Conservation (phyloP, 2,888 invertebrate species). For the Netelia virgata region DNA sequence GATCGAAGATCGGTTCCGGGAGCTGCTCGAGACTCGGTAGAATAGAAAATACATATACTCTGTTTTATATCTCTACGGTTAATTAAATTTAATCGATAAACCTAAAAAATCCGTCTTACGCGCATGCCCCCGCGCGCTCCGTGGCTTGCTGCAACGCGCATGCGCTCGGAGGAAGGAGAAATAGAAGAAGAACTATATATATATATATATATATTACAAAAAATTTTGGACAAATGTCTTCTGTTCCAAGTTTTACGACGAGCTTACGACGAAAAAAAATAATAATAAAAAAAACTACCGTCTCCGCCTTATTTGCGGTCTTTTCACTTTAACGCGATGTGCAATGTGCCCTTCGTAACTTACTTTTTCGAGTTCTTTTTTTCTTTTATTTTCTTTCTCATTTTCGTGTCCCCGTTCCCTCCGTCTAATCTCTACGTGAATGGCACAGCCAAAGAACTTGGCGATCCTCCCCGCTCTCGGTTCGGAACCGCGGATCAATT, state of each 20-base stretch:
- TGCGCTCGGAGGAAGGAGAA: constrained; percentile 30
- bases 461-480: constrained; percentile 72
- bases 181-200: constrained; percentile 59
- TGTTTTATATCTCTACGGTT: constrained; percentile 57
- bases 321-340: not conserved
- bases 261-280: constrained; percentile 48
- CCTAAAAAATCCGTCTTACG: constrained; percentile 60
- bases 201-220: constrained; percentile 72
- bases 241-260: constrained; percentile 53
- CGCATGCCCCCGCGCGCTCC: constrained; percentile 44
- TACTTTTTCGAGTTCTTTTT: constrained; percentile 37
- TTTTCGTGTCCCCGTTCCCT: not conserved
- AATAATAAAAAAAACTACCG: constrained; percentile 1
- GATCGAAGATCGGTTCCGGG: constrained; percentile 43
- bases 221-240: constrained; percentile 61
- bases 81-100: constrained; percentile 56
- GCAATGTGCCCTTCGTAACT: too few species aligned
- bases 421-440: constrained; percentile 78
- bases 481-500: constrained; percentile 13
- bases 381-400: constrained; percentile 57
- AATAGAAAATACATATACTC: constrained; percentile 64
- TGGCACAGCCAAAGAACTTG: constrained; percentile 83
- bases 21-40: constrained; percentile 28
- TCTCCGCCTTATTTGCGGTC: not conserved
- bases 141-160: constrained; percentile 49